Base-by-base conservation (phyloP, 2,797 vertebrate species). In the Merluccius polli region DNA sequence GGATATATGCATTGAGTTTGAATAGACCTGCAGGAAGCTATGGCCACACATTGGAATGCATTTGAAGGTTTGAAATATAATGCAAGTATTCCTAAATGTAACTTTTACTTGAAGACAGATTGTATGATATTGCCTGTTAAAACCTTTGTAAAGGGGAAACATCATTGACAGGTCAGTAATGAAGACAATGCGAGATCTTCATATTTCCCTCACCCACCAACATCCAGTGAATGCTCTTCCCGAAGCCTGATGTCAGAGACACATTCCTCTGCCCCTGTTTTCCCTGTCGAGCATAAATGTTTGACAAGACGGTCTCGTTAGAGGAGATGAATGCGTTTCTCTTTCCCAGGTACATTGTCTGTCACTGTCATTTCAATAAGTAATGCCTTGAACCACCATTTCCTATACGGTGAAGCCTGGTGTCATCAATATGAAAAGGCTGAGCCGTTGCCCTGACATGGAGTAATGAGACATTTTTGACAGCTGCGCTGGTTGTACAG, bases 281-380 rank as follows among this genome's bases (percentile, higher is more conserved):
- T 87, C 83, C 69, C 74, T 88, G 83, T 87, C 81, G 86, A 81
- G 81, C 85, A 89, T 90, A 89, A 91, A 92, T 90, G 87, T 91
- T 92, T 90, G 91, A 89, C 86, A 89, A 86, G 87, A 88, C 88
- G 79, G 85, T 73, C 87, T 92, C 86, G 88, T 91, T 90, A 90
- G 82, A 80, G 77, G 75, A 78, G 82, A 87, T 73, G 77, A 83
- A 84, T 86, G 89, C 84, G 88, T 88, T 89, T 68, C 87, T 77
- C 70, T 80, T 83, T 86, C 30, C 84, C 81, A 75, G 81, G 79
- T 87, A 83, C 87, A 81, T 76, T 84, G 82, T 90, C 89, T 90
- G 89, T 90, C 91, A 89, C 84, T 63, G 77, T 74, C 74, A 82
- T 80, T 85, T 92, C 83, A 90, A 91, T 91, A 90, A 90, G 89